phyloP scores from a whole-genome alignment of 1,140 invertebrate genomes.

The Ceratina calcarata region DNA sequence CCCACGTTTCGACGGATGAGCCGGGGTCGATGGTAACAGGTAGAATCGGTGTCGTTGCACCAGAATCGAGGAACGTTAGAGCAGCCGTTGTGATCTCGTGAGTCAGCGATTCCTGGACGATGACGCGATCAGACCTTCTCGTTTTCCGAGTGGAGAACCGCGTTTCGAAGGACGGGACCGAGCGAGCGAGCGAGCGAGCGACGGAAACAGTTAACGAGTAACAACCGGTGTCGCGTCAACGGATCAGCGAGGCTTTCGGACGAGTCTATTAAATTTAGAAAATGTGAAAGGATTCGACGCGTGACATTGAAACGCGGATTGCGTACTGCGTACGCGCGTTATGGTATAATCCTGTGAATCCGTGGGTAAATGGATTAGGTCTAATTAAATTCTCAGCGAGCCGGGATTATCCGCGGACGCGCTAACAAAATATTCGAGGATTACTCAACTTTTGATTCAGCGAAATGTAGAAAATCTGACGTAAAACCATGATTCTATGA shows the following conservation, averaged over 20 bases:
- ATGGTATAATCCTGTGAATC: conserved; percentile 24
- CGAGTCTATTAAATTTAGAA: conserved; percentile 40
- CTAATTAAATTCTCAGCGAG: conserved; percentile 40
- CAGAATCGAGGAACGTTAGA: background rate
- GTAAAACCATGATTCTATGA: background rate
- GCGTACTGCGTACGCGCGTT: conserved; percentile 7
- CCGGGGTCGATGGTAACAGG: conserved; percentile 8
- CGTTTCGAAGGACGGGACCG: conserved; percentile 29
- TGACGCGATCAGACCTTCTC: background rate
- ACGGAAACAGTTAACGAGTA: background rate
- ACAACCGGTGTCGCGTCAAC: background rate
- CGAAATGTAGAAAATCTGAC: background rate
- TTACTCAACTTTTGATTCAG: conserved; percentile 1
- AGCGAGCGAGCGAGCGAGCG: background rate
- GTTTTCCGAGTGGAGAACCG: background rate
- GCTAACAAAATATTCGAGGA: conserved; percentile 15
- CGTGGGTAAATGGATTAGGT: conserved; percentile 43
- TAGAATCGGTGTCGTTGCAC: background rate
- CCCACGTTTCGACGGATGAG: background rate
- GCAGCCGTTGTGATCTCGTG: background rate
- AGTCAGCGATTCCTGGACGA: conserved; percentile 34
- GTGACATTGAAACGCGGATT: conserved; percentile 38
- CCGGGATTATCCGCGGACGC: conserved; percentile 8
- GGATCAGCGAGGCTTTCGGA: background rate
- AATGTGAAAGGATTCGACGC: conserved; percentile 29